Evolutionary conservation across 2,113 vertebrate species (phyloP), one percentile per base, ranked within the genome.

Genomic region (Pionites leucogaster): DNA sequence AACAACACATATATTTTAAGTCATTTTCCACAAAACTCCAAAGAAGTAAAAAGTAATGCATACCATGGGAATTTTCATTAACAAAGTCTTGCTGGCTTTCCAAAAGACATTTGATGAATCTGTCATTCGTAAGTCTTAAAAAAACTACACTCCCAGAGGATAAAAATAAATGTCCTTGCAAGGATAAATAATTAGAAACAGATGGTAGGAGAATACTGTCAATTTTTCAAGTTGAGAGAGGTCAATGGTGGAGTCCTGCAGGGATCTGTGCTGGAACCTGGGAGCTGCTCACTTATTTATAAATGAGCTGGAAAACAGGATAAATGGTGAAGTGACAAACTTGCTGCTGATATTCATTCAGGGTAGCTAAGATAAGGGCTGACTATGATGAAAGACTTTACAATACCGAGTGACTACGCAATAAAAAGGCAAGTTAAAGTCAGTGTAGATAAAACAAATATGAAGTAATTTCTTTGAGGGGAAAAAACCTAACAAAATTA

Each of bases 161-260:
- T 71, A 96, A 95, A 97, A 96, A 96, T 95, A 95, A 95, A 92
- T 82, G 89, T 63, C 94, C 91, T 95, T 96, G 77, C 67, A 95
- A 95, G 91, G 91, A 95, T 89, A 96, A 97, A 96, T 96, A 97
- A 97, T 95, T 97, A 90, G 70, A 94, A 95, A 79, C 96, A 97
- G 96, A 97, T 95, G 95, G 96, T 65, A 84, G 84, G 74, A 95
- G 81, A 95, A 90, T 93, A 95, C 81, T 92, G 95, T 94, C 93
- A 82, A 44, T 95, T 96, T 95, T 91, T 84, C 91, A 88, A 25
- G 81, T 35, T 1, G 77, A 95, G 96, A 93, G 86, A 96, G 96
- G 96, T 97, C 95, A 97, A 0, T 82, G 91, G 75, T 84, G 84
- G 95, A 97, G 90, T 95, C 95, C 95, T 96, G 96, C 96, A 94